A percentile compares a stretch with the other conserved stretches of the same genome.
Conservation (phyloP, 2,113 vertebrate species). For the Gallinago media region DNA sequence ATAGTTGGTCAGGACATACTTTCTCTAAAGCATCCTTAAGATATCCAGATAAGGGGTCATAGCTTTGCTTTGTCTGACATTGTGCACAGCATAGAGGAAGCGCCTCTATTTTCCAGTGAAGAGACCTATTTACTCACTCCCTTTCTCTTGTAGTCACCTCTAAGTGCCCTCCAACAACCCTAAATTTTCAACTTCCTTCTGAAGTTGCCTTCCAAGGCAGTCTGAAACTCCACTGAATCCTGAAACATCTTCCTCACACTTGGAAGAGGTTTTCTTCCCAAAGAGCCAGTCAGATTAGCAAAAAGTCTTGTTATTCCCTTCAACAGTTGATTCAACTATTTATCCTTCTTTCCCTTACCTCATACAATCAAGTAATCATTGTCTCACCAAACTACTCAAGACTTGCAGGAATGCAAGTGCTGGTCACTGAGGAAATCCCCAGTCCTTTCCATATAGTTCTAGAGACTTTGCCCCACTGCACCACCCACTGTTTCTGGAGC, state of each 20-base stretch:
- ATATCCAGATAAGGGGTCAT: background rate
- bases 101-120: background rate
- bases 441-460: background rate
- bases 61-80: background rate
- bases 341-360: background rate
- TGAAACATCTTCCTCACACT: background rate
- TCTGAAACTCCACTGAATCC: background rate
- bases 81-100: background rate
- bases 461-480: background rate
- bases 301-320: background rate
- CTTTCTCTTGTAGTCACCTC: background rate
- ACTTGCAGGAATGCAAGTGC: background rate
- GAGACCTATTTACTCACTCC: fast-evolving
- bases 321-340: background rate
- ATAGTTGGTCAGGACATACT: background rate
- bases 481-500: background rate
- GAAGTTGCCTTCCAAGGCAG: background rate
- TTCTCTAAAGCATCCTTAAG: background rate
- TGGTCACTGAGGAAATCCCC: background rate
- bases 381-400: background rate
- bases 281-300: background rate
- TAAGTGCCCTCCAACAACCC: background rate
- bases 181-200: background rate
- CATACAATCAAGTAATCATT: background rate
- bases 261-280: background rate